phyloP scores from a whole-genome alignment of 1,140 invertebrate species.

The Drosophila lini region DNA sequence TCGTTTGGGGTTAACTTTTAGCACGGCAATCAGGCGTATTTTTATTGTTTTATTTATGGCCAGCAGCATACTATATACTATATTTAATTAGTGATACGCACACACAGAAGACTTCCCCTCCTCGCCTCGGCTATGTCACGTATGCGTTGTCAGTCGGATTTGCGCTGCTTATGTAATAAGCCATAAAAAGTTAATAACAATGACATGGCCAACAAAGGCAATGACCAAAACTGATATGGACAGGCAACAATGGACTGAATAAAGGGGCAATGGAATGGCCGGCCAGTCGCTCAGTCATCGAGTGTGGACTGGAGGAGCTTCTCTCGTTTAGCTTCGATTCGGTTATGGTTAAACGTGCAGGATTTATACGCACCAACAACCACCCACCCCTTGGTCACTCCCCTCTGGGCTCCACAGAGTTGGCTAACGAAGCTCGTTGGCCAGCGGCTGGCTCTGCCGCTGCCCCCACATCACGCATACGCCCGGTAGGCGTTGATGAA shows the following conservation, averaged over 20 bases:
- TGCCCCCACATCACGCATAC: constrained; percentile 62
- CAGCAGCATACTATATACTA: constrained; percentile 43
- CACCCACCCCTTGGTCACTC: neutral
- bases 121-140: constrained; percentile 54
- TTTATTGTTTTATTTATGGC: constrained; percentile 51
- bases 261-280: constrained; percentile 6
- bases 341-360: constrained; percentile 76
- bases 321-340: constrained; percentile 58
- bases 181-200: constrained; percentile 82
- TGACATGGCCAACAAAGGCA: constrained; percentile 66
- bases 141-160: constrained; percentile 68
- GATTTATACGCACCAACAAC: constrained; percentile 58
- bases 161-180: constrained; percentile 78
- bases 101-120: neutral
- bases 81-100: constrained; percentile 70
- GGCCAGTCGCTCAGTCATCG: neutral
- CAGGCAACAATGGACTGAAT: constrained; percentile 33
- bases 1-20: constrained; percentile 26
- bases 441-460: constrained; percentile 18
- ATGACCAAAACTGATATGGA: constrained; percentile 44
- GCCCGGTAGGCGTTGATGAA: constrained; percentile 81
- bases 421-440: constrained; percentile 64
- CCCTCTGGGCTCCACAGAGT: constrained; percentile 6
- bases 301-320: neutral
- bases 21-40: constrained; percentile 33